Evolutionary conservation across 1,140 invertebrate genomes (phyloP).

Genomic region (Brachionus asplanchnoidis): DNA sequence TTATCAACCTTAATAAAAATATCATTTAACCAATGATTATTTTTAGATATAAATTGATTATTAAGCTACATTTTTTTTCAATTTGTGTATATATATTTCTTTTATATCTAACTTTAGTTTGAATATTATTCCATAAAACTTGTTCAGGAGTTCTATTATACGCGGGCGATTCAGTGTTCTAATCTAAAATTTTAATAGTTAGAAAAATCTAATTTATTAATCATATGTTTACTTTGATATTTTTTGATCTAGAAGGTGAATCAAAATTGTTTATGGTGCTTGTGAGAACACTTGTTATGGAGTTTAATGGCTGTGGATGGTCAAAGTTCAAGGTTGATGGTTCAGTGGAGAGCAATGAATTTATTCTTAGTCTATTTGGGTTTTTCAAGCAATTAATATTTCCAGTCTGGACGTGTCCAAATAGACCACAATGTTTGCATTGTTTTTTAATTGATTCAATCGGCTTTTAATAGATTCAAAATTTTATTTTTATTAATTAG

Average conservation of each 20-base stretch:
- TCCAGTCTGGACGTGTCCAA: neutral
- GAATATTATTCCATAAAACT: neutral
- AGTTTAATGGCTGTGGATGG: neutral
- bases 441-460: neutral
- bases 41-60: neutral
- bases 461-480: neutral
- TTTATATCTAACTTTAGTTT: neutral
- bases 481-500: neutral
- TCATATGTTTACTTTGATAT: neutral
- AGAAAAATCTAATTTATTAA: neutral
- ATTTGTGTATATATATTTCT: neutral
- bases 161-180: neutral
- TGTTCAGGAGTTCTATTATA: neutral
- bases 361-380: neutral
- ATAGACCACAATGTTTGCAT: conserved; percentile 2
- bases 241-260: neutral
- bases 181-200: neutral
- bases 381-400: neutral
- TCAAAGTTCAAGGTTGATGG: neutral
- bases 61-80: neutral
- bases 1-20: neutral
- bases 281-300: neutral
- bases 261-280: neutral
- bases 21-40: neutral
- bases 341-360: neutral